These are phyloP conservation scores for Gymnogyps californianus DNA, from an alignment of 2,113 vertebrate genomes.

Conservation along the genomic window DNA sequence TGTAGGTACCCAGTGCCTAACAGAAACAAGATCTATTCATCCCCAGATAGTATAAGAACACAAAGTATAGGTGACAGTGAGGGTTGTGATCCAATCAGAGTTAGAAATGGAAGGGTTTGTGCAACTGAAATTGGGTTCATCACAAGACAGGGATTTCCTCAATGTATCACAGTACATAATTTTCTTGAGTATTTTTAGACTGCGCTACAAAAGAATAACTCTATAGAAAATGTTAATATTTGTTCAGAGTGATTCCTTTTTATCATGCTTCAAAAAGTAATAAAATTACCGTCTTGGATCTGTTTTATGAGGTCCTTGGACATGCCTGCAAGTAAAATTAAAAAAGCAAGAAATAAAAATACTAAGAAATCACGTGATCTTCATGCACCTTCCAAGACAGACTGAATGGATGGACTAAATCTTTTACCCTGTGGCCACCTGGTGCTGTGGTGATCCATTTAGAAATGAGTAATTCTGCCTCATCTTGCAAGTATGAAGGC, in stretches of 20 bases:
- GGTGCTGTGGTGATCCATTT: background rate
- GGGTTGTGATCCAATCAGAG: background rate
- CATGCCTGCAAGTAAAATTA: background rate
- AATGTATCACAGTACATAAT: background rate
- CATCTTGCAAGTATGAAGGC: background rate
- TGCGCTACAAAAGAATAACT: background rate
- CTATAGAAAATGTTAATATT: constrained; percentile 24
- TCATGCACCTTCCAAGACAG: background rate
- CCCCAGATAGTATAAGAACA: background rate
- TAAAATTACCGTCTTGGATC: background rate
- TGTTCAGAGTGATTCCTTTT: constrained; percentile 8
- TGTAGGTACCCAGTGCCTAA: background rate
- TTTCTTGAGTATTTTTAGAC: constrained; percentile 22
- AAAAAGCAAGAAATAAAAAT: background rate
- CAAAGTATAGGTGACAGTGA: background rate
- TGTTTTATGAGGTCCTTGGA: background rate
- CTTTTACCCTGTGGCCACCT: background rate
- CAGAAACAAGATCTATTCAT: background rate
- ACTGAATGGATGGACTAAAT: background rate
- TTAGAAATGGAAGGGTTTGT: constrained; percentile 2
- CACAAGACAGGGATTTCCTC: background rate
- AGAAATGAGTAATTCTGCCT: background rate
- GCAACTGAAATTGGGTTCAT: background rate
- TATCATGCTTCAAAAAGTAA: constrained; percentile 12
- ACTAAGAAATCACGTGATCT: background rate